Evolutionary conservation across 2,888 invertebrate species (phyloP), one percentile per base, ranked within the genome.

Genomic region (Drosophila subsilvestris): DNA sequence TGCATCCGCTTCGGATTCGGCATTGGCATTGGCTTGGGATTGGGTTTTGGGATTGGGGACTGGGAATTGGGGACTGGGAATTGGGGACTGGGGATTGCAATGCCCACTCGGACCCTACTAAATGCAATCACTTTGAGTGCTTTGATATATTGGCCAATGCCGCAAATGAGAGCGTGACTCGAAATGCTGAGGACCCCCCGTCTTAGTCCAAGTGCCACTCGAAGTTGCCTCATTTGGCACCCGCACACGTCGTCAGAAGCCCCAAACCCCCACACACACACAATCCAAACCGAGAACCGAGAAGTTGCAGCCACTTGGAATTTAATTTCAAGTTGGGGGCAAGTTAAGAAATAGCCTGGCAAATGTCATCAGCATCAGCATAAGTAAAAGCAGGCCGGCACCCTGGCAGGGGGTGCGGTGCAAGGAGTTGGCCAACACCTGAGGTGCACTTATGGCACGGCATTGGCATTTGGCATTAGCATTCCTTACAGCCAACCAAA

Each of bases 381-480:
- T 53, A 82, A 76, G 78, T 61, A 57, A 53, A 53, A 66, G 60
- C 50, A 51, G 18, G 37, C 20, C 50, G 14, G 22, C 32, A 22
- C 22, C n/a, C 3, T 1, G 20, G 20, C 20, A 20, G 20, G 3
- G 25, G 25, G 25, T 6, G 25, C 57, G 29, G 32, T 44, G 48
- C 17, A 42, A 54, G 59, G 49, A 53, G 59, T 59, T 55, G 54
- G 63, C 63, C 69, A 77, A 76, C 83, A 83, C 79, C 83, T 84
- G 80, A 86, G 83, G 86, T 86, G 86, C 75, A 86, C 83, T 84
- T 84, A 83, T 79, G 80, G 71, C 74, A 65, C 27, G 42, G 37
- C 37, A 37, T 37, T 37, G 37, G 37, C 37, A 37, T 37, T 37
- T 59, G 77, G 80, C 83, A 84, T 84, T 84, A 84, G 83, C 86